A percentile compares a stretch with the other conserved stretches of the same genome.
Conservation (phyloP, 2,797 vertebrate species). For the Sebastolobus altivelis region DNA sequence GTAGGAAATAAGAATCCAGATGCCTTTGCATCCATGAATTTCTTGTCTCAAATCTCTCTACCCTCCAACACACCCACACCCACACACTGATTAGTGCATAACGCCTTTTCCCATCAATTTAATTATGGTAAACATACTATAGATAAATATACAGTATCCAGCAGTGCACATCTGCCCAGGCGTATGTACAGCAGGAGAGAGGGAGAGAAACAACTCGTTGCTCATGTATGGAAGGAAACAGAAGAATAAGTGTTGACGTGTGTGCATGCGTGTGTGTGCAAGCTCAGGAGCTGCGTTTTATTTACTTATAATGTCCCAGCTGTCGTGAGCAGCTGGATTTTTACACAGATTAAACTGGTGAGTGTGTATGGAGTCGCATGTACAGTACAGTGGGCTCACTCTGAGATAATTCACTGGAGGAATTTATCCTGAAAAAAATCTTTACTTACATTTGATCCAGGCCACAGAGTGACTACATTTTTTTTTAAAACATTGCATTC, state of each 20-base stretch:
- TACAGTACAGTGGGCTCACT: conserved; percentile 45
- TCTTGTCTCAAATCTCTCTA: background rate
- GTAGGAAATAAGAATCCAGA: conserved; percentile 2
- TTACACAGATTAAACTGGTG: conserved; percentile 61
- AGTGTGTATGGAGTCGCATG: conserved; percentile 48
- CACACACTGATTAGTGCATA: conserved; percentile 35
- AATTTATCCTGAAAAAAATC: conserved; percentile 11
- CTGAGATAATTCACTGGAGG: conserved; percentile 12
- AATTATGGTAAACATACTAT: conserved; percentile 56
- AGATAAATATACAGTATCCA: conserved; percentile 64
- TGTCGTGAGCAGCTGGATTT: conserved; percentile 74
- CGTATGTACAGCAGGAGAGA: conserved; percentile 48
- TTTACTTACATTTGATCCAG: background rate
- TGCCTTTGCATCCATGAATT: background rate
- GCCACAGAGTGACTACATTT: background rate
- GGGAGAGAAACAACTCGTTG: conserved; percentile 30
- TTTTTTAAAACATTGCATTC: background rate
- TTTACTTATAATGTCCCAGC: conserved; percentile 72
- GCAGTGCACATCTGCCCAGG: conserved; percentile 69
- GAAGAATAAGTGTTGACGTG: conserved; percentile 56
- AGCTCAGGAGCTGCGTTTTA: conserved; percentile 60
- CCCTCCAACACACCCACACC: conserved; percentile 12
- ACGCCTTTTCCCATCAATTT: conserved; percentile 57
- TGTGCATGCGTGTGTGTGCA: conserved; percentile 51
- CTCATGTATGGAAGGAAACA: conserved; percentile 32